Evolutionary conservation across 2,888 invertebrate species (phyloP).

Genomic region (Exephanes ischioxanthus): DNA sequence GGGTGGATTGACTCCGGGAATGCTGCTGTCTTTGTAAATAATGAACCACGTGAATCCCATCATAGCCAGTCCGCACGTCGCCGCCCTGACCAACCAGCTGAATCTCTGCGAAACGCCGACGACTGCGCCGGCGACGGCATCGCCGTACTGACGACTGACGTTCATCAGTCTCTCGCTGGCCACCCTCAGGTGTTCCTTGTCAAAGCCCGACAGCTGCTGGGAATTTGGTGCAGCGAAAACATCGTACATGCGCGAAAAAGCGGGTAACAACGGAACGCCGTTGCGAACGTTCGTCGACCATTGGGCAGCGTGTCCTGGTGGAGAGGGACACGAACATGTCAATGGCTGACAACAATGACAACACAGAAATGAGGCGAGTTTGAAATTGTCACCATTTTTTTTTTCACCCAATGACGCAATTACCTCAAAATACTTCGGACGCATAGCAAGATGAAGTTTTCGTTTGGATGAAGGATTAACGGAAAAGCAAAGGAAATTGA

Average conservation of each 20-base stretch:
- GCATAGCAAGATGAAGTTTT: no score
- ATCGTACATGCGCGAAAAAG: slow-evolving; percentile 42
- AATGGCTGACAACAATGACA: background rate
- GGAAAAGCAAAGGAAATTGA: background rate
- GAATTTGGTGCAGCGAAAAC: slow-evolving; percentile 40
- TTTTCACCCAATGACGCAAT: background rate
- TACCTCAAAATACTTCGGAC: background rate
- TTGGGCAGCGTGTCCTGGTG: slow-evolving; percentile 27
- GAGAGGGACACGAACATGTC: slow-evolving; percentile 13
- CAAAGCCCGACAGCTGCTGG: slow-evolving; percentile 39
- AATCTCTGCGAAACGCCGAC: slow-evolving; percentile 68
- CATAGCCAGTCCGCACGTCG: slow-evolving; percentile 84
- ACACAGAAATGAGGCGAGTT: background rate
- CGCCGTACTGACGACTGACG: slow-evolving; percentile 68
- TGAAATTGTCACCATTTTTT: no score
- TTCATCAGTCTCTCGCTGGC: slow-evolving; percentile 61
- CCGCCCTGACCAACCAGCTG: slow-evolving; percentile 78
- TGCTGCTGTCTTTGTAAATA: slow-evolving; percentile 88
- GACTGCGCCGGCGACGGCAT: slow-evolving; percentile 56
- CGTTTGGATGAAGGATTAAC: no score
- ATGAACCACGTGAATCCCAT: slow-evolving; percentile 87
- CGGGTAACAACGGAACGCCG: slow-evolving; percentile 10
- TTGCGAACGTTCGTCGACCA: background rate
- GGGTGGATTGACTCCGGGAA: slow-evolving; percentile 88
- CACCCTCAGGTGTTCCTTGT: slow-evolving; percentile 32